Percentiles rank a stretch among this genome's conserved stretches.
Conservation (phyloP, 2,888 invertebrate genomes). For the Agelastica alni region DNA sequence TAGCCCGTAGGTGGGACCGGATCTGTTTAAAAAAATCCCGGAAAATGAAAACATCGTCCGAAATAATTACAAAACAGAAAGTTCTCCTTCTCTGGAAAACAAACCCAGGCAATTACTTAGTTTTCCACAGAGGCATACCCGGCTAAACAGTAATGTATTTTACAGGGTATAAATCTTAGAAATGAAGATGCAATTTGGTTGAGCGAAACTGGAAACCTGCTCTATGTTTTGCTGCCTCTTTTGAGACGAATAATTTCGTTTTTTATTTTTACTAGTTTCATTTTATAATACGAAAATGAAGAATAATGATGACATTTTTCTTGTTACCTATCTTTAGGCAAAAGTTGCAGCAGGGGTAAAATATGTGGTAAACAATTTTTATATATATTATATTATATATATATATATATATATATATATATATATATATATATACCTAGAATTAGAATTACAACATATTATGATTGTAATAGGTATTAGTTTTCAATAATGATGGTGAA, state of each 20-base stretch:
- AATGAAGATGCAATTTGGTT: constrained; percentile 29
- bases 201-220: constrained; percentile 6
- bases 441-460: no score
- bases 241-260: background rate
- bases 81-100: constrained; percentile 13
- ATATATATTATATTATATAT: no score
- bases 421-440: no score
- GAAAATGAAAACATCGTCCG: constrained; percentile 30
- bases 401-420: no score
- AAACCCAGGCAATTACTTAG: constrained; percentile 27
- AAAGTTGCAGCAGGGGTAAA: no score
- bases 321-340: no score
- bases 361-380: no score
- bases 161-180: constrained; percentile 24
- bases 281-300: background rate
- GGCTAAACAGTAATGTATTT: constrained; percentile 20
- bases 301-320: background rate
- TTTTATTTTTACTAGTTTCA: constrained; percentile 1
- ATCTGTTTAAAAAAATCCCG: background rate
- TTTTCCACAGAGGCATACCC: constrained; percentile 26
- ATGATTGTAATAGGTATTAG: no score
- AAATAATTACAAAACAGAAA: constrained; percentile 23
- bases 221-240: background rate
- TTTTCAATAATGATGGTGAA: no score
- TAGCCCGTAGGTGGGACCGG: no score